phyloP scores from a whole-genome alignment of 2,888 invertebrate species.

The Netelia inedita region DNA sequence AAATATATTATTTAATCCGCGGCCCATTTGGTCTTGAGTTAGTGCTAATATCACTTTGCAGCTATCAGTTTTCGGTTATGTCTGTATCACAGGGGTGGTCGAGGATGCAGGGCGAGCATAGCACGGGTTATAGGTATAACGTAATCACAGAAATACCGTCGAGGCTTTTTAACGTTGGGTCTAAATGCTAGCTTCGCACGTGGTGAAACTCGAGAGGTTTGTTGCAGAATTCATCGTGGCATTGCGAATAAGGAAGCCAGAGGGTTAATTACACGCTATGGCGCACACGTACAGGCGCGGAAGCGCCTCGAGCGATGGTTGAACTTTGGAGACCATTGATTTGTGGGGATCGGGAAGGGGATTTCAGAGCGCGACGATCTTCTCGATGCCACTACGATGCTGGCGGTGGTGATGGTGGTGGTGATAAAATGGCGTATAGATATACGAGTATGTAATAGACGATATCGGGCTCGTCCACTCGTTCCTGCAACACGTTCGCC shows the following conservation, averaged over 20 bases:
- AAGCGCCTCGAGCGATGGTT: constrained; percentile 73
- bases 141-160: constrained; percentile 71
- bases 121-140: constrained; percentile 55
- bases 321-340: constrained; percentile 82
- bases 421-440: neutral
- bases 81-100: neutral
- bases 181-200: neutral
- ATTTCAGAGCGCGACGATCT: constrained; percentile 44
- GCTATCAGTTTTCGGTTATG: neutral
- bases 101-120: neutral
- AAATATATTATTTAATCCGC: constrained; percentile 44
- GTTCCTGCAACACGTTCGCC: constrained; percentile 20
- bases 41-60: constrained; percentile 58
- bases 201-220: constrained; percentile 55
- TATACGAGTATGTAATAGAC: neutral
- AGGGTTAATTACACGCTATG: constrained; percentile 80
- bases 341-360: constrained; percentile 73
- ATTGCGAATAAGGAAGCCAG: constrained; percentile 68
- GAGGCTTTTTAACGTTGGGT: constrained; percentile 8
- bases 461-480: neutral
- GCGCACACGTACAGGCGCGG: constrained; percentile 72
- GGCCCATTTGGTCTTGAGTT: constrained; percentile 33
- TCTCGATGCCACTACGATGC: neutral
- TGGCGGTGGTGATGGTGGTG: too few relatives aligned
- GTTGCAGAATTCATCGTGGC: constrained; percentile 78